Evolutionary conservation across 1,140 invertebrate species (phyloP).

Genomic region (Drosophila navojoa): DNA sequence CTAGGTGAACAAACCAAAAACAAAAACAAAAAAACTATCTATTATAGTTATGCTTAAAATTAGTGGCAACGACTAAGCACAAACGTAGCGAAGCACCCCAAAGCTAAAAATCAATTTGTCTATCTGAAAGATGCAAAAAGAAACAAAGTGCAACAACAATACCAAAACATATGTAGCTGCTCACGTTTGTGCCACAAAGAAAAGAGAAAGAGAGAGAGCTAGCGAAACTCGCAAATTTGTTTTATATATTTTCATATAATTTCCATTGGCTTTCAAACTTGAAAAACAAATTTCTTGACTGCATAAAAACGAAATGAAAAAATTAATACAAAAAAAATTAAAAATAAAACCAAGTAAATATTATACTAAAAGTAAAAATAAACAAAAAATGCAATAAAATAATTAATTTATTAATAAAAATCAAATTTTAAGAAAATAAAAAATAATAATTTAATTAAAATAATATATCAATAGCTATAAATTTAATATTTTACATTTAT

Average conservation of each 20-base stretch:
- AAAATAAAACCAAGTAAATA: too few species aligned
- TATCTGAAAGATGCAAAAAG: conserved; percentile 14
- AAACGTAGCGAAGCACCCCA: conserved; percentile 60
- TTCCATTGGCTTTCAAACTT: too few species aligned
- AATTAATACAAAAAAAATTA: too few species aligned
- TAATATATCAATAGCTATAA: too few species aligned
- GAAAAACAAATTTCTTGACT: neutral
- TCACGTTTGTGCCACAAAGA: conserved; percentile 58
- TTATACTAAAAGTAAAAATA: too few species aligned
- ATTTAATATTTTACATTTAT: too few species aligned
- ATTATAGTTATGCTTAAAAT: conserved; percentile 15
- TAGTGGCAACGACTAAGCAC: conserved; percentile 28
- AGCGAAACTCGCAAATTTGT: neutral
- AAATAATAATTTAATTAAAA: too few species aligned
- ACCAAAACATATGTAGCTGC: conserved; percentile 5
- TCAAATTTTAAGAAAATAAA: too few species aligned
- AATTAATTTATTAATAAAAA: too few species aligned
- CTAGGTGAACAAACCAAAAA: conserved; percentile 77
- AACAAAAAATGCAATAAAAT: too few species aligned
- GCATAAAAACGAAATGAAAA: too few species aligned
- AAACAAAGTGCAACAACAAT: conserved; percentile 3
- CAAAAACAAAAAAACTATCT: conserved; percentile 13
- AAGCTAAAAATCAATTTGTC: neutral
- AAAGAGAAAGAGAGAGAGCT: neutral
- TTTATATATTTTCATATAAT: neutral